Conservation (phyloP, 2,113 vertebrate genomes). For the Dryoscopus gambensis region DNA sequence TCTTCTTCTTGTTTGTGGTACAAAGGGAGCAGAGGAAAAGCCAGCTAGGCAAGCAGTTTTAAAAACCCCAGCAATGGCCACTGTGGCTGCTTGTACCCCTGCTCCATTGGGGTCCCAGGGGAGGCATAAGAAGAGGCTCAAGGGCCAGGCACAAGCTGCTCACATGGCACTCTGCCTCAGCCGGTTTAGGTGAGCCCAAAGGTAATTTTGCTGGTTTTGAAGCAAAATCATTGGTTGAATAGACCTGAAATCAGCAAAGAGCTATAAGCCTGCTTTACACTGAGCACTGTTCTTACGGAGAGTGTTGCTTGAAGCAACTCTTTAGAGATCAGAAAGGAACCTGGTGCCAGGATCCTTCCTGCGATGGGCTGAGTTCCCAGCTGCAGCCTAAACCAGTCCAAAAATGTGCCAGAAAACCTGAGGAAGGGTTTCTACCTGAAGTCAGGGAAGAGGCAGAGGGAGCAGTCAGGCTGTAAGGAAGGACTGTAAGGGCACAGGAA, state of each 20-base stretch:
- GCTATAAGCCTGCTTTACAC: neutral
- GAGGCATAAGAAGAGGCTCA: neutral
- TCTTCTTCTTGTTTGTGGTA: neutral
- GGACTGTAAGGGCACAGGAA: neutral
- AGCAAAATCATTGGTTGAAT: neutral
- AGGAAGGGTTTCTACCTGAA: neutral
- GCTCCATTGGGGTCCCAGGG: neutral
- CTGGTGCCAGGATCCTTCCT: neutral
- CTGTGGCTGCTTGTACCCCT: neutral
- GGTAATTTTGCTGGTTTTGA: neutral
- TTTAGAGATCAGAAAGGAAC: neutral
- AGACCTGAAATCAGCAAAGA: neutral
- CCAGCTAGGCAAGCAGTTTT: neutral
- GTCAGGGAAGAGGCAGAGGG: neutral
- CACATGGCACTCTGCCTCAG: neutral
- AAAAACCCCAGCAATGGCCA: neutral
- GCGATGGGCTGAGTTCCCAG: neutral
- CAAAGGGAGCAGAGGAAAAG: neutral
- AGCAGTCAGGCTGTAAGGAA: neutral
- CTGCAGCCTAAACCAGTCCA: neutral
- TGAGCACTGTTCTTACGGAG: neutral
- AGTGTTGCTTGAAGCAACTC: neutral
- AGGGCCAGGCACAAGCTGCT: neutral
- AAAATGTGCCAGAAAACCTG: neutral
- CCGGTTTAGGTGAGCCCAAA: neutral